Evolutionary conservation across 2,113 vertebrate species (phyloP), one percentile per base, ranked within the genome.

Genomic region (Prionailurus bengalensis): DNA sequence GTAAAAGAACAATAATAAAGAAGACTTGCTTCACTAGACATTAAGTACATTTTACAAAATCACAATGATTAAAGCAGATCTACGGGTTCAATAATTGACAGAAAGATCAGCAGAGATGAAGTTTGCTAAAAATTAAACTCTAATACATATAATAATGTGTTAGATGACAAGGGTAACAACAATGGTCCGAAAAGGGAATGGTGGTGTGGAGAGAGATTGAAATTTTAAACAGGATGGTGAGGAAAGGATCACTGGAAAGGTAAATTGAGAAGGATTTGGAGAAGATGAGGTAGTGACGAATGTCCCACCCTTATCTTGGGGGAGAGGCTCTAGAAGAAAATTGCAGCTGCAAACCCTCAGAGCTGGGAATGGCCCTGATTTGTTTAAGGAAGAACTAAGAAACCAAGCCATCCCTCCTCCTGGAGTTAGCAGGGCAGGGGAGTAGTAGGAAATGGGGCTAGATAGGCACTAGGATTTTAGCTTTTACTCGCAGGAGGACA

Each of bases 21-120:
- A 78, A 88, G 58, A n/a, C 27, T 48, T 89, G 45, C 68, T 31
- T 97, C 65, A n/a, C 16, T 33, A 93, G 82, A 90, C 51, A 36
- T 61, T 83, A 94, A 94, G 13, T 45, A 68, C 39, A 14, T 58
- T 94, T 96, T 74, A 91, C 29, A 93, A 80, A 97, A 92, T 92
- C 15, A 23, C 36, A 53, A 45, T 76, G 82, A 89, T 82, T 87
- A 89, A 79, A 31, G 96, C 42, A 86, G 27, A 84, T 76, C 23
- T 79, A 48, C 14, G 2, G 16, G 27, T 82, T 95, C 63, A 45
- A 61, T 87, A 80, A 80, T 5, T 79, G 83, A 79, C 95, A 93
- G 53, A 76, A 82, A 89, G 51, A 70, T 39, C 61, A 82, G 33
- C 31, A 74, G 58, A 87, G 33, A 58, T 31, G 19, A 90, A 80